Evolutionary conservation across 37 sponge, comb jelly and placozoan genomes (phyloP), one percentile per base, ranked within the genome.

Genomic region (Tethya wilhelma): DNA sequence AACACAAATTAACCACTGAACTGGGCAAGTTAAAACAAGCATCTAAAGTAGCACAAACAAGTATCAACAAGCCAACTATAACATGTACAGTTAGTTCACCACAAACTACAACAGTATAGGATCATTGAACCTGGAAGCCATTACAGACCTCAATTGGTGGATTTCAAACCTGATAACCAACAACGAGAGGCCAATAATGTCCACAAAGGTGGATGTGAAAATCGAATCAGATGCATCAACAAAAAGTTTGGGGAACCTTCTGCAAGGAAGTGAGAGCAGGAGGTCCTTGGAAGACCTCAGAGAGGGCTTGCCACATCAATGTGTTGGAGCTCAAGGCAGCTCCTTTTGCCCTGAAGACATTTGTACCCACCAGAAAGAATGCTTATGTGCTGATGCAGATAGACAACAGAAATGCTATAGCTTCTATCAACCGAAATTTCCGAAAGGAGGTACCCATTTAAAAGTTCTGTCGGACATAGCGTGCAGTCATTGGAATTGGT

Each of bases 141-240:
- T 25, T 30, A 40, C 38, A 17, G 67, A 77, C 31, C 44, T 77
- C 6, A 4, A 25, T 2, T 82, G 74, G 74, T 82, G 83, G 83
- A 58, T 22, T n/a, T 6, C 28, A 1, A 14, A 73, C 12, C 33
- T 31, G 7, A 1, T 31, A 2, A n/a, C n/a, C n/a, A n/a, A 43
- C 57, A 82, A 82, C 32, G 65, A 65, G 38, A 64, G 67, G 56
- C 64, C 83, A 14, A 9, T 82, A 0, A 22, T 14, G 37, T 64
- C 34, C 1, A 36, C 36, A 20, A 23, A 37, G 1, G 5, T 39
- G 29, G 45, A 72, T 30, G 11, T 62, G 2, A 29, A 19, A 23
- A 43, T 72, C 2, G 55, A 72, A 39, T 44, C 83, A 14, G 83
- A 82, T 44, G 74, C 83, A 0, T 81, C 82, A 44, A 22, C 38